Evolutionary conservation across 2,113 vertebrate genomes (phyloP), one percentile per base, ranked within the genome.

Genomic region (Saguinus midas): DNA sequence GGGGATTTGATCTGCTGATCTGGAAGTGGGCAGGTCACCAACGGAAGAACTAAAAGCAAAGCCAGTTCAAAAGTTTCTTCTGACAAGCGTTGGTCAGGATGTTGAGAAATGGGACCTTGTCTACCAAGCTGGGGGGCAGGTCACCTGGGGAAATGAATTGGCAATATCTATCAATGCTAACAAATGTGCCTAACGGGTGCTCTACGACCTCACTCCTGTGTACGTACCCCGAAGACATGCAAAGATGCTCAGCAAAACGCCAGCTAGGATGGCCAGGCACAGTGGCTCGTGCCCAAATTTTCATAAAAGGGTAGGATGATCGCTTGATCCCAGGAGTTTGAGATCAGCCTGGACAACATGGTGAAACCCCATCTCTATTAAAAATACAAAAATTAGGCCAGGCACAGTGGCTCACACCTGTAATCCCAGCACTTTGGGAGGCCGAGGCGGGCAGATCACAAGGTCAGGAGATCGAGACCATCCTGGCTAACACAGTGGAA

Each of bases 101-200:
- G 18, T 23, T 17, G 55, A 80, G 75, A 32, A 40, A 50, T 35
- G n/a, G 21, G 40, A 29, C 8, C 17, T 81, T 50, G 45, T 37
- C 52, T 35, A n/a, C 17, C 40, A 8, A 1, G 0, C 40, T 2
- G 40, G 25, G 16, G 6, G 2, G 23, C 12, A 16, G 16, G 35
- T 10, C 17, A 17, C 61, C 50, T 10, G 5, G 61, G 40, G 52
- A n/a, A 21, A 13, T 2, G 5, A 75, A 61, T 5, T 73, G 27
- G 18, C 27, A 10, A 27, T 9, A 17, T 14, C 6, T 5, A 1
- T 14, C 52, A 48, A 35, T 7, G 18, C 75, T 45, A 35, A 78
- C 14, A 43, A 21, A 14, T 58, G 50, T 3, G 58, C 4, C 1
- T 11, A 35, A 37, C 32, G 14, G 3, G 14, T 40, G 43, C 13